Conservation (phyloP, 2,888 invertebrate genomes). For the Sarcophaga rosellei region DNA sequence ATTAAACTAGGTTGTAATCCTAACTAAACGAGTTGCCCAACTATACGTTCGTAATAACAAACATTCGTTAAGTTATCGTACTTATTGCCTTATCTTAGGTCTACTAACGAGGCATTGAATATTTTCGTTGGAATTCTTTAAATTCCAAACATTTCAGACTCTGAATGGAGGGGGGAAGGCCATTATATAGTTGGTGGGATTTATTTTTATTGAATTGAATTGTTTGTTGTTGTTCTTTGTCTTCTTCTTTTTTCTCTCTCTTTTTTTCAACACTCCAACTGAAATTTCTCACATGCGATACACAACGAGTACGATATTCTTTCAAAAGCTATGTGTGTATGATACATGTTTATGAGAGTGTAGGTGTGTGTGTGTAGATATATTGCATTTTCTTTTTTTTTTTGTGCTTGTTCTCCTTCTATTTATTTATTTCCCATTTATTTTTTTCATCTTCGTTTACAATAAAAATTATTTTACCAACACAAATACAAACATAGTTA, state of each 20-base stretch:
- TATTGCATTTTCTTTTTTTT: not conserved
- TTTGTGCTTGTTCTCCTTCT: not conserved
- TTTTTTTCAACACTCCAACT: not conserved
- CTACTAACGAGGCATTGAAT: too few species aligned
- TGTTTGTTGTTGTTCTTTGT: not conserved
- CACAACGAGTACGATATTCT: too few species aligned
- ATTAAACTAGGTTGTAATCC: too few species aligned
- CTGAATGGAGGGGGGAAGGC: too few species aligned
- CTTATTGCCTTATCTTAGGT: too few species aligned
- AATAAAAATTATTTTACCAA: not conserved
- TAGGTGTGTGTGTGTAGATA: not conserved
- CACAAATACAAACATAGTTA: not conserved
- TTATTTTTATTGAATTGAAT: not conserved
- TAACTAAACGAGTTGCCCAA: too few species aligned
- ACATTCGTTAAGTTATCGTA: too few species aligned
- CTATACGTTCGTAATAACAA: too few species aligned
- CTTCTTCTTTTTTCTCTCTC: not conserved
- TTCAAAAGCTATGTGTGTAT: too few species aligned
- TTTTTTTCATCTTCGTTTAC: conserved; percentile 1
- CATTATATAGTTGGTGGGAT: not conserved
- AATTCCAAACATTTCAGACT: too few species aligned
- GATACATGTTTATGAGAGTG: too few species aligned
- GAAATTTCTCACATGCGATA: not conserved
- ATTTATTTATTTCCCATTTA: not conserved
- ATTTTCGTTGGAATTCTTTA: too few species aligned